phyloP scores from a whole-genome alignment of 2,888 invertebrate species.

The Eretmocerus hayati region DNA sequence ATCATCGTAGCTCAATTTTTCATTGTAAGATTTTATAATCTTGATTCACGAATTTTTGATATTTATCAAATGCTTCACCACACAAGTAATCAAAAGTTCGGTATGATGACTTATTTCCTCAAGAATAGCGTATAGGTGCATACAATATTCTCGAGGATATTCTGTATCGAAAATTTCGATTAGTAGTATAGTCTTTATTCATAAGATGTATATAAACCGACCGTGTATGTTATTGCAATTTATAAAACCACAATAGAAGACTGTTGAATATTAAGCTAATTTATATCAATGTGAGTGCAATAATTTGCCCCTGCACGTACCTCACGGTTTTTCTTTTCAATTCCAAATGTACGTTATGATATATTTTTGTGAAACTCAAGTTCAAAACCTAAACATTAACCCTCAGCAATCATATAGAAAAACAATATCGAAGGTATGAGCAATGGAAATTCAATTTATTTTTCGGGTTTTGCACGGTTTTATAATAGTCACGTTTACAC shows the following conservation, averaged over 20 bases:
- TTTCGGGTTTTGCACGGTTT: no score
- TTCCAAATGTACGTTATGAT: no score
- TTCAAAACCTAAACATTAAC: no score
- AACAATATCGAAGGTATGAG: no score
- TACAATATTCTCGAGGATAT: no score
- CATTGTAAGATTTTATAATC: conserved; percentile 13
- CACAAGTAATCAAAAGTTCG: conserved; percentile 1
- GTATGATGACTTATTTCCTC: no score
- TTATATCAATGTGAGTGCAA: neutral
- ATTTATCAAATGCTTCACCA: conserved; percentile 9
- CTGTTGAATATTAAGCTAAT: no score
- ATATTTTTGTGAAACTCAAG: no score
- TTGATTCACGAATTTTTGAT: conserved; percentile 4
- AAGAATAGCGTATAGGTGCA: no score
- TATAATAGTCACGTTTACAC: no score
- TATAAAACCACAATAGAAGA: neutral
- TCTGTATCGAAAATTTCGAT: conserved; percentile 6
- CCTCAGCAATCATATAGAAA: no score
- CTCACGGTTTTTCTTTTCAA: neutral
- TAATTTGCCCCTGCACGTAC: neutral
- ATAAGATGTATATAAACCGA: neutral
- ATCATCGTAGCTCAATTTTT: conserved; percentile 26
- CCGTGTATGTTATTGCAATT: neutral
- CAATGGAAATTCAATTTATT: no score
- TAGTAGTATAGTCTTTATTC: conserved; percentile 6